phyloP scores from a whole-genome alignment of 2,888 invertebrate species.

The Cepaea hortensis region DNA sequence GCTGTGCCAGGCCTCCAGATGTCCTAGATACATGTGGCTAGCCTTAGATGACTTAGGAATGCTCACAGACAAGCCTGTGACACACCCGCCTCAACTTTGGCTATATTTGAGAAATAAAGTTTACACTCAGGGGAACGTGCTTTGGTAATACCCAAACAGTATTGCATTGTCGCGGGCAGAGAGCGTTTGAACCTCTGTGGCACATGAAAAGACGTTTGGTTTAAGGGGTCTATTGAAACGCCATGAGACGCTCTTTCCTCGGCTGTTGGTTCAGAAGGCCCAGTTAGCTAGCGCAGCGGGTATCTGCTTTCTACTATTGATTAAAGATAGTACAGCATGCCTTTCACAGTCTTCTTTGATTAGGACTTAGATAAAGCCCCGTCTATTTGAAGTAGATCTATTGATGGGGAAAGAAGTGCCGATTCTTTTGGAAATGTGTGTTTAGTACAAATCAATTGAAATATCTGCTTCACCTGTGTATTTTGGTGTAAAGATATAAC shows the following conservation, averaged over 20 bases:
- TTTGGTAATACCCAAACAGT: neutral
- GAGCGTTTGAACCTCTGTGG: neutral
- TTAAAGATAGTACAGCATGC: neutral
- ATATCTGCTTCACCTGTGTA: too few species aligned
- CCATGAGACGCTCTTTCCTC: neutral
- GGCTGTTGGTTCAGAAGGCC: conserved; percentile 2
- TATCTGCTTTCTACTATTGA: neutral
- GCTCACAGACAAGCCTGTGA: too few species aligned
- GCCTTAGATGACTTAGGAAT: too few species aligned
- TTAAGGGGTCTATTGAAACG: neutral
- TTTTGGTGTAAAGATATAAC: too few species aligned
- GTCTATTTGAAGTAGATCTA: neutral
- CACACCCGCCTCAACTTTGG: too few species aligned
- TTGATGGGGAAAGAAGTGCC: neutral
- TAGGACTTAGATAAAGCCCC: neutral
- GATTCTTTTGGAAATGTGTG: too few species aligned
- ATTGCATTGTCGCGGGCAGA: neutral
- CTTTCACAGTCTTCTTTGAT: neutral
- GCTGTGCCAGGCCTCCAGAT: too few species aligned
- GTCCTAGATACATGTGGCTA: too few species aligned
- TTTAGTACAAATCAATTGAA: too few species aligned
- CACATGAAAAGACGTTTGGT: neutral
- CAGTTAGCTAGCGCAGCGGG: neutral
- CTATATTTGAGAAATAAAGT: neutral
- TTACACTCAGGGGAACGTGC: neutral